Percentiles rank a stretch among this genome's conserved stretches.
phyloP scores from a whole-genome alignment of 2,113 vertebrate species.

The Meriones unguiculatus region DNA sequence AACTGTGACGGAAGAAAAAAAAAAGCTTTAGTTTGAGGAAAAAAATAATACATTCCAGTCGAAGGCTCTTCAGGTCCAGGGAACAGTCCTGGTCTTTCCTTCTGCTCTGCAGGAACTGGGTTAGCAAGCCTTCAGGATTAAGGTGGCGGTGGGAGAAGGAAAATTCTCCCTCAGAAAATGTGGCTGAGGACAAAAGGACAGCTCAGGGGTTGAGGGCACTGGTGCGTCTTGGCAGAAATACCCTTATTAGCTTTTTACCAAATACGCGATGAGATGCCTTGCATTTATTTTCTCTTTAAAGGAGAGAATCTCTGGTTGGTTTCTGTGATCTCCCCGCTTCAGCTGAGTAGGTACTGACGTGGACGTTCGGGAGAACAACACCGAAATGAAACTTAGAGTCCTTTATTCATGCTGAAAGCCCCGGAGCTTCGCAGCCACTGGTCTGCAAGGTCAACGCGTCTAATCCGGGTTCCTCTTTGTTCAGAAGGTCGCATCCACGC shows the following conservation, averaged over 20 bases:
- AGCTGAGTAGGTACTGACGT: background rate
- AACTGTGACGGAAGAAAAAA: slow-evolving; percentile 26
- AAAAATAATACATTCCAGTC: slow-evolving; percentile 40
- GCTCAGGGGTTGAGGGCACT: too few species aligned
- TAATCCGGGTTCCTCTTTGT: background rate
- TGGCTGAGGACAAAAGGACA: background rate
- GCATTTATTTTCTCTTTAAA: slow-evolving; percentile 39
- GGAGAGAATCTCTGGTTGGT: slow-evolving; percentile 14
- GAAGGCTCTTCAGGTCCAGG: slow-evolving; percentile 16
- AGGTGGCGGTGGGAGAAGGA: background rate
- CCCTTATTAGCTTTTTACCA: background rate
- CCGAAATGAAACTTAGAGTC: slow-evolving; percentile 1
- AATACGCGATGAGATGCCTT: slow-evolving; percentile 14
- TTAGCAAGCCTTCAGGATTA: background rate
- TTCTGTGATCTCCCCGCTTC: slow-evolving; percentile 43
- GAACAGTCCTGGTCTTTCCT: background rate
- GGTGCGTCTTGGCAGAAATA: background rate
- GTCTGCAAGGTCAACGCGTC: background rate
- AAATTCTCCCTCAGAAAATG: background rate
- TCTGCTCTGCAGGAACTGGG: background rate
- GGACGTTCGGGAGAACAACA: background rate
- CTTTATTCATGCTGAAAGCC: slow-evolving; percentile 28
- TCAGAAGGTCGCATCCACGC: background rate
- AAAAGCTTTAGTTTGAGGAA: slow-evolving; percentile 61
- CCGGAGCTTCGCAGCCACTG: background rate